These are phyloP conservation scores for Dromaius novaehollandiae DNA, from an alignment of 2,113 vertebrate species.

Conservation along the genomic window DNA sequence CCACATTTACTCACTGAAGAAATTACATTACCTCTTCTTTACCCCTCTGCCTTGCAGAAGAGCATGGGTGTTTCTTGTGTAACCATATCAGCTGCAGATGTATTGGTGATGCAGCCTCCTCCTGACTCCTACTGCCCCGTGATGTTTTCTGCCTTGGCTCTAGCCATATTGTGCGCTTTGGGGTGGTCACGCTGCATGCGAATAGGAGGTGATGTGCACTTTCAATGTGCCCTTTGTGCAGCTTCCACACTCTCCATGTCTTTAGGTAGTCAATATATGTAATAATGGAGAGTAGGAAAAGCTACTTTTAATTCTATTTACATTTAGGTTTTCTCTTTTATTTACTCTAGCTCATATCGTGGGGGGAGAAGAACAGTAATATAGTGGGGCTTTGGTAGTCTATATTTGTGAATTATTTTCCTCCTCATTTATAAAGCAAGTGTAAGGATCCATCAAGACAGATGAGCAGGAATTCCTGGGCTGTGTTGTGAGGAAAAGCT, in stretches of 20 bases:
- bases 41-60: neutral
- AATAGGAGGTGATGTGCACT: neutral
- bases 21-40: neutral
- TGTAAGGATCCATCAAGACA: neutral
- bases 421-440: neutral
- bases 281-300: neutral
- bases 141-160: neutral
- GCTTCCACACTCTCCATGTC: neutral
- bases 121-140: neutral
- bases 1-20: fast-evolving
- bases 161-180: neutral
- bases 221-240: neutral
- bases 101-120: neutral
- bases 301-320: neutral
- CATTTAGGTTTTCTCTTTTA: neutral
- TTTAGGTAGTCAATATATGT: neutral
- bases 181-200: neutral
- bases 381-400: neutral
- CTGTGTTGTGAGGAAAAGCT: neutral
- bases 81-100: neutral
- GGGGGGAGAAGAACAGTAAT: neutral
- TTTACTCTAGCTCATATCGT: neutral
- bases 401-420: neutral
- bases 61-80: neutral
- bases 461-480: neutral